Base-by-base conservation (phyloP, 2,113 vertebrate genomes). In the Merops nubicus region DNA sequence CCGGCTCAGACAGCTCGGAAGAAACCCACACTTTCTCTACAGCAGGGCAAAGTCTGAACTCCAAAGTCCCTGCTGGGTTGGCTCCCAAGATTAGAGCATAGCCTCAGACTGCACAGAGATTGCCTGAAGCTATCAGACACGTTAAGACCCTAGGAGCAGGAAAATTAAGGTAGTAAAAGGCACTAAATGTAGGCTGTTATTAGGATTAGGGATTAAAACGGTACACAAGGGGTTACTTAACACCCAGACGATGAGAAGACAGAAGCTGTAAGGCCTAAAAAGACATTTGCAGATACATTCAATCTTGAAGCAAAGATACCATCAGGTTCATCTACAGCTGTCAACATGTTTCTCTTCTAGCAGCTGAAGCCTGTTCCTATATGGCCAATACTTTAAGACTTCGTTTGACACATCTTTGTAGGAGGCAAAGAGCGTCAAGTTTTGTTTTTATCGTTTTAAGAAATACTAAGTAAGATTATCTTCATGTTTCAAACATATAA, bases 161-260 rank as follows among this genome's bases (percentile, higher is more conserved):
- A 93, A 91, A 92, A 72, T 26, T 20, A 72, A 80, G 28, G 26
- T 14, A 75, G 79, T 31, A 88, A 86, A 83, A 92, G 69, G 48
- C 40, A 85, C 43, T 31, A 76, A 74, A 57, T 38, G 60, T 31
- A 87, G 53, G 29, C 20, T 91, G 64, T n/a, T 91, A 76, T 53
- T 40, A 89, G 83, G 86, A 91, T 76, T 68, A 87, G 29, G 20
- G 76, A 96, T 96, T 94, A 91, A 90, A 89, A 67, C 33, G 87
- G 92, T 45, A 85, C 59, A 67, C 4, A 36, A 88, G 65, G 57
- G 45, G 63, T 93, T 91, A 89, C 47, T 91, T 91, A 91, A 94
- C 64, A 90, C 40, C 13, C 62, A 75, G 36, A 67, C 38, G 48
- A 67, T 70, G 23, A 89, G 50, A 88, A n/a, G 47, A 62, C 21